Conservation (phyloP, 2,113 vertebrate genomes). For the Xyrauchen texanus region DNA sequence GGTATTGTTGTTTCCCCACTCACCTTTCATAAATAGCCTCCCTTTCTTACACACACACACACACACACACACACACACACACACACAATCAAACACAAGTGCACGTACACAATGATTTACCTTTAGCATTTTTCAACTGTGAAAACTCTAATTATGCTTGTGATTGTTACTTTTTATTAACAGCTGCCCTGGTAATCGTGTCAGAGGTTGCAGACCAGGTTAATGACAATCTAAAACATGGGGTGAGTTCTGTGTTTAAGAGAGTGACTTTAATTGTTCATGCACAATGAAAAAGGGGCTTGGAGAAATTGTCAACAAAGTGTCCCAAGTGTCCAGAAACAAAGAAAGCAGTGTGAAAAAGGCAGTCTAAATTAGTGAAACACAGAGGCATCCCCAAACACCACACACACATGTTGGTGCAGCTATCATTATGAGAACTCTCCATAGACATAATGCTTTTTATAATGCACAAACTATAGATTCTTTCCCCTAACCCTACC, state of each 20-base stretch:
- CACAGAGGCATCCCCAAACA: conserved; percentile 52
- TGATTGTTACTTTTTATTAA: conserved; percentile 26
- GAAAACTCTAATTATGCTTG: not conserved
- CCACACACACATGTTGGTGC: not conserved
- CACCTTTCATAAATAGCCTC: no score
- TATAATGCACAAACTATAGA: no score
- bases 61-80: not conserved
- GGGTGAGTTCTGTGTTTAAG: conserved; percentile 78
- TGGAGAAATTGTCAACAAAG: conserved; percentile 64
- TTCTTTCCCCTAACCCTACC: no score
- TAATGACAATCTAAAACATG: conserved; percentile 91
- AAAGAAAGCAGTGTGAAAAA: conserved; percentile 64
- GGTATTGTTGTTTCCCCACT: conserved; percentile 70
- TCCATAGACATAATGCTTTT: no score
- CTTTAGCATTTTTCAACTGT: not conserved
- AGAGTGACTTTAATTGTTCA: not conserved
- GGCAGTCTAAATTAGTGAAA: conserved; percentile 43
- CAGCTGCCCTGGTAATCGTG: conserved; percentile 88
- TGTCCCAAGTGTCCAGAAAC: conserved; percentile 69
- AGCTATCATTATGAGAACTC: no score
- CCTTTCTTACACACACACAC: not conserved
- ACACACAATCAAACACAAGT: no score
- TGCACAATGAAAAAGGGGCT: conserved; percentile 45
- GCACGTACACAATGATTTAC: not conserved
- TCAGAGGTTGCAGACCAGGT: conserved; percentile 88